Evolutionary conservation across 1,140 invertebrate genomes (phyloP).

Genomic region (Nomia melanderi): DNA sequence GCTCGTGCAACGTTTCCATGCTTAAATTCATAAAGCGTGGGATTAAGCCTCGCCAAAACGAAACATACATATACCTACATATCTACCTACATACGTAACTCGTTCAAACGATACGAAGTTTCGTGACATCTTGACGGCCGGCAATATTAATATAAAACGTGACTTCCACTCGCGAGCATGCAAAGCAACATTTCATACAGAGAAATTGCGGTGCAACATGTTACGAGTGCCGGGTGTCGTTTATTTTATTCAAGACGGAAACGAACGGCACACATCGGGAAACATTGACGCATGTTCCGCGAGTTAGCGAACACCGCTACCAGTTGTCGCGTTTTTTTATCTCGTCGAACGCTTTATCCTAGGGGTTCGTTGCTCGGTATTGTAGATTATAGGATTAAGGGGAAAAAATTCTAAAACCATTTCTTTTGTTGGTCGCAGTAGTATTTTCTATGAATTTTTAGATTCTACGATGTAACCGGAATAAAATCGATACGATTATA

Average conservation of each 20-base stretch:
- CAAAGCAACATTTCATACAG: neutral
- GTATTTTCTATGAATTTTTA: too few relatives aligned
- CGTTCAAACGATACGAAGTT: neutral
- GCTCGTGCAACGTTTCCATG: neutral
- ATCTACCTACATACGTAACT: too few relatives aligned
- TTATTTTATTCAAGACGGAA: slow-evolving; percentile 2
- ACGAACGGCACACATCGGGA: neutral
- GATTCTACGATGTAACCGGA: too few relatives aligned
- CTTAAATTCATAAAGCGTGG: neutral
- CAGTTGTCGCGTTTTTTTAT: neutral
- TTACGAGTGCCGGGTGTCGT: neutral
- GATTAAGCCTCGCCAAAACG: neutral
- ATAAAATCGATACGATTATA: too few relatives aligned
- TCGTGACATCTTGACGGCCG: neutral
- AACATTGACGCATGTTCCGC: neutral
- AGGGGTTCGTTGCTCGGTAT: too few relatives aligned
- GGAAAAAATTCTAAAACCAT: too few relatives aligned
- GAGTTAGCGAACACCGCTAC: too few relatives aligned
- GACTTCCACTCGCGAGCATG: neutral
- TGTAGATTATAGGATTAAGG: too few relatives aligned
- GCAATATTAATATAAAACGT: neutral
- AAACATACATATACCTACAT: too few relatives aligned
- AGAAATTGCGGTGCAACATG: neutral
- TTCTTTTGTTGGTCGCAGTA: too few relatives aligned
- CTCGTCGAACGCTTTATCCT: neutral